Base-by-base conservation (phyloP, 2,888 invertebrate genomes). In the Eurytoma adleriae region DNA sequence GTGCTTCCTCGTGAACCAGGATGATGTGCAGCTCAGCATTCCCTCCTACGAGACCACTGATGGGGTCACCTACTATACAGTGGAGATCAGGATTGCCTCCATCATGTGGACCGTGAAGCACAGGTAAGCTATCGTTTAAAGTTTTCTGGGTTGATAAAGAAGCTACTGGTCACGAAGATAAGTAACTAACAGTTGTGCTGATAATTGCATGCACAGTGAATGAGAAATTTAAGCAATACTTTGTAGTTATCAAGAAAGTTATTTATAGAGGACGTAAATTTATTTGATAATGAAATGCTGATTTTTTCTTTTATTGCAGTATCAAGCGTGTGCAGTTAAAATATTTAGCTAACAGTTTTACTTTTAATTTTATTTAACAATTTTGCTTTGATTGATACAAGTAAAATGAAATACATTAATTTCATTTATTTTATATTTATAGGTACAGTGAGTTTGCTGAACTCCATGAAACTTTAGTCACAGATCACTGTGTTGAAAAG, bases 401-500 rank as follows among this genome's bases (percentile, higher is more conserved):
- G 40, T 40, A 20, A 59, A 14, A 59, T 57, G 12, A 24, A 10
- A 30, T 20, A 56, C 0, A 40, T 16, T 48, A 18, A 16, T 18
- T 61, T 52, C 16, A 56, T 62, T 30, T 52, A 20, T 27, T 40
- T 40, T 40, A 24, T 50, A 77, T 64, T 79, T 80, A 94, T 90
- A 94, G 98, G 74, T 99, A 97, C 92, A 96, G 94, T 89, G 97
- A 98, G 86, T 99, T 98, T 91, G 95, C 94, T 83, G 96, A 96
- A 77, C 92, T 98, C 16, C 96, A 98, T 90, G 96, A 96, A 73
- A 94, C 94, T 88, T 92, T 98, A n/a, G 95, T 96, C 0, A 90
- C 92, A 3, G 95, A 96, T 86, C 95, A 96, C 91, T 96, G 96
- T 71, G 94, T 97, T 3, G 94, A 96, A 10, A 96, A 96, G 89